Percentiles rank a stretch among this genome's conserved stretches.
These are phyloP conservation scores for Zaprionus camerounensis DNA, from an alignment of 1,140 invertebrate species.

Conservation along the genomic window DNA sequence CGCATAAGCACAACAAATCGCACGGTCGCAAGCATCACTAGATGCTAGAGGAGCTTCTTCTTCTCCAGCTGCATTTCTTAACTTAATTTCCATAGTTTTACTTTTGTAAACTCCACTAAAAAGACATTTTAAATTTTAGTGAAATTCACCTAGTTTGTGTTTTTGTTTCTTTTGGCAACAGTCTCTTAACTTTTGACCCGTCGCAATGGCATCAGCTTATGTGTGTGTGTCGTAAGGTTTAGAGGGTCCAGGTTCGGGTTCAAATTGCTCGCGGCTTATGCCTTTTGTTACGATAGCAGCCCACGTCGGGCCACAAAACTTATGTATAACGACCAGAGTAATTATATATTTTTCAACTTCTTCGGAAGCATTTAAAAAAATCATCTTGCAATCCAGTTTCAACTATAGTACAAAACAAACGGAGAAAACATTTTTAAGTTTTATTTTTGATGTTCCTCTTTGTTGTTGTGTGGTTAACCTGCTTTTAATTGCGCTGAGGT, in stretches of 20 bases:
- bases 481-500: constrained; percentile 70
- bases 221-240: constrained; percentile 30
- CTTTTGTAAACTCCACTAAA: constrained; percentile 16
- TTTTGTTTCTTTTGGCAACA: not conserved
- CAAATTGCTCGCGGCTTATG: constrained; percentile 20
- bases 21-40: not conserved
- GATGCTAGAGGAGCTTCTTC: not conserved
- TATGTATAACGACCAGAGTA: constrained; percentile 4
- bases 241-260: constrained; percentile 14
- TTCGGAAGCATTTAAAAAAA: constrained; percentile 54
- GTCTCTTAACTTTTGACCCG: constrained; percentile 26
- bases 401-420: constrained; percentile 37
- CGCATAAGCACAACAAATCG: constrained; percentile 19
- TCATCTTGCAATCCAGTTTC: constrained; percentile 54
- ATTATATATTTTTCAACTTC: constrained; percentile 56
- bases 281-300: constrained; percentile 47
- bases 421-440: constrained; percentile 44
- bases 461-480: constrained; percentile 45
- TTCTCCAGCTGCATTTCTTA: constrained; percentile 6
- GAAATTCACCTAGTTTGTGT: constrained; percentile 19
- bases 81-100: constrained; percentile 13
- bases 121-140: constrained; percentile 14
- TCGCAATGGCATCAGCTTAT: constrained; percentile 2
- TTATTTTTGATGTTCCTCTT: constrained; percentile 26
- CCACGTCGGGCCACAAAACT: constrained; percentile 33